phyloP scores from a whole-genome alignment of 1,140 invertebrate species.

The Copidosoma floridanum region DNA sequence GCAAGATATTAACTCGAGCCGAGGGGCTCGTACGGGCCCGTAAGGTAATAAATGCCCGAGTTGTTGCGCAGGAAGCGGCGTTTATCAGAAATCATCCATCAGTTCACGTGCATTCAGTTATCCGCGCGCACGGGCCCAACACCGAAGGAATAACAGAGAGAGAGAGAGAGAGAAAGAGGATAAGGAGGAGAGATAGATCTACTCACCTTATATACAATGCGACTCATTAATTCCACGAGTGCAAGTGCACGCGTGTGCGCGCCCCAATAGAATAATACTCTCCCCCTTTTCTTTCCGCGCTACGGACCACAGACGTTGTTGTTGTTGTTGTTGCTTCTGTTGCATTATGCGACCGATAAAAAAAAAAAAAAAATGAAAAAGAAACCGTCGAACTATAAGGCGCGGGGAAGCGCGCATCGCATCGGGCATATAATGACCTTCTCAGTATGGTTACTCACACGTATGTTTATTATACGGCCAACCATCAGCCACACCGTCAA shows the following conservation, averaged over 20 bases:
- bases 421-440: slow-evolving; percentile 43
- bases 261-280: slow-evolving; percentile 14
- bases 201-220: slow-evolving; percentile 16
- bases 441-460: slow-evolving; percentile 51
- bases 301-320: not conserved
- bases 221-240: slow-evolving; percentile 28
- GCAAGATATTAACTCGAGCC: slow-evolving; percentile 12
- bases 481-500: slow-evolving; percentile 45
- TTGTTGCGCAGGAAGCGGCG: slow-evolving; percentile 21
- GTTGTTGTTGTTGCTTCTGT: too few species aligned
- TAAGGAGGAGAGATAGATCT: not conserved
- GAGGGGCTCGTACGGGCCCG: slow-evolving; percentile 1
- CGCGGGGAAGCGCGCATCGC: too few species aligned
- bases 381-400: not conserved
- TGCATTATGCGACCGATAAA: slow-evolving; percentile 11
- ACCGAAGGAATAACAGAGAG: not conserved
- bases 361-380: slow-evolving; percentile 17
- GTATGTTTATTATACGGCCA: too few species aligned
- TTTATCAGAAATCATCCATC: slow-evolving; percentile 30
- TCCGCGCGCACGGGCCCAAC: not conserved
- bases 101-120: slow-evolving; percentile 27
- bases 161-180: not conserved
- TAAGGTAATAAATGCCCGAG: slow-evolving; percentile 24
- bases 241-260: not conserved
- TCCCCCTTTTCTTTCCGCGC: slow-evolving; percentile 7